Evolutionary conservation across 2,113 vertebrate genomes (phyloP), one percentile per base, ranked within the genome.

Genomic region (Fulica atra): DNA sequence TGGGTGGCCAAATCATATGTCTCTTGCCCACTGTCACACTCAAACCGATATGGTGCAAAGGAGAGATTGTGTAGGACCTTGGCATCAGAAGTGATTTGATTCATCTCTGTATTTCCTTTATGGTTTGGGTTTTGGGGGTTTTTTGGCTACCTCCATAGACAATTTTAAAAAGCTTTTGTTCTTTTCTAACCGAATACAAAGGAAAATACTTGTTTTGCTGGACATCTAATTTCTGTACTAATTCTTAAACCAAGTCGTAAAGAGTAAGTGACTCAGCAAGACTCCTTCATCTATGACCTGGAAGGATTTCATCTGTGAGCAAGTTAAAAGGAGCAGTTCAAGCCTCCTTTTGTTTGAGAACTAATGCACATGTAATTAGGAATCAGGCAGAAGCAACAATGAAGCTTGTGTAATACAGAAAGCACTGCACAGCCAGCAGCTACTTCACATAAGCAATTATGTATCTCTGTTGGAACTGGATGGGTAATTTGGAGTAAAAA

Each of bases 361-460:
- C n/a, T 79, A 56, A 48, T 26, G 15, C 28, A 23, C 1, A 0
- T 69, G 38, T 40, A 40, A 29, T 61, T 57, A 54, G 63, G 57
- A 57, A 10, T 11, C 36, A 82, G 53, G 44, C 9, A 66, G 40
- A 57, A 81, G 46, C 0, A 1, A 31, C 46, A 50, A 0, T 18
- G 36, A 28, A 76, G n/a, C 35, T 82, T 1, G 0, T 25, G 11
- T 64, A 81, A 74, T 42, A 4, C 14, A 82, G 66, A 65, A 31
- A 31, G 42, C 2, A 9, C 42, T 91, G 71, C 19, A 13, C 2
- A 82, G 36, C 51, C 71, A 36, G 24, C 42, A 79, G 71, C 56
- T 86, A 10, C 38, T 61, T 24, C 19, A 18, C n/a, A 11, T 64
- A 38, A 60, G 18, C 36, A 38, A 17, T 48, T 91, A 9, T 5